These are phyloP conservation scores for Poeciliopsis prolifica DNA, from an alignment of 2,113 vertebrate genomes.

Conservation along the genomic window DNA sequence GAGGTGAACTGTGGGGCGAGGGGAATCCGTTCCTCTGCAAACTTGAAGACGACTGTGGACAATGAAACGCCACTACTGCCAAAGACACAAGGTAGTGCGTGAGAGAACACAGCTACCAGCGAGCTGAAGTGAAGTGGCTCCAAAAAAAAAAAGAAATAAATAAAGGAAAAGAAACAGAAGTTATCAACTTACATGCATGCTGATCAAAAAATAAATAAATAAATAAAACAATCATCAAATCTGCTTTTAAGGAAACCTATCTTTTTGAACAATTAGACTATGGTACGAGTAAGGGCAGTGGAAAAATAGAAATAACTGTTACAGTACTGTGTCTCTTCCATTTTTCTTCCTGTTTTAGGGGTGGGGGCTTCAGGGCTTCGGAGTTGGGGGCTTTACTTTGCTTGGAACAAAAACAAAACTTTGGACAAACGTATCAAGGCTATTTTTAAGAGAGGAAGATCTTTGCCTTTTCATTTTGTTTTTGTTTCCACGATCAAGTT, in stretches of 20 bases:
- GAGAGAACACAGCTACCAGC: constrained; percentile 56
- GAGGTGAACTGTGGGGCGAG: constrained; percentile 58
- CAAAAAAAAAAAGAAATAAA: constrained; percentile 20
- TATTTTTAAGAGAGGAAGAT: constrained; percentile 57
- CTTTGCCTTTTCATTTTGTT: constrained; percentile 51
- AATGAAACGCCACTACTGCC: constrained; percentile 61
- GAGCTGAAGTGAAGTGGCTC: constrained; percentile 61
- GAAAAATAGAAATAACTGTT: constrained; percentile 72
- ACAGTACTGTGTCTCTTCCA: constrained; percentile 73
- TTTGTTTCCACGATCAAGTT: constrained; percentile 40
- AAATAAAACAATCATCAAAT: constrained; percentile 66
- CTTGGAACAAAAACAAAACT: constrained; percentile 55
- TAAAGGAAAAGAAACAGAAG: constrained; percentile 10
- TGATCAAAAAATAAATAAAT: constrained; percentile 49
- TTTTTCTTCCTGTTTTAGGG: constrained; percentile 25
- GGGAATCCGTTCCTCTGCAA: constrained; percentile 43
- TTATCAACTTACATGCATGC: constrained; percentile 79
- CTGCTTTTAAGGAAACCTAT: constrained; percentile 75
- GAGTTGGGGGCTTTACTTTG: constrained; percentile 52
- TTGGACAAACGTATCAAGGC: constrained; percentile 56
- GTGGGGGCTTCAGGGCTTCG: constrained; percentile 40
- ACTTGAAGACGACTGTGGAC: constrained; percentile 65
- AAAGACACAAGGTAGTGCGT: constrained; percentile 60
- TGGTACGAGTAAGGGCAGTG: constrained; percentile 68
- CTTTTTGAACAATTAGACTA: constrained; percentile 75